Percentiles rank a stretch among this genome's conserved stretches.
Evolutionary conservation across 1,140 invertebrate species (phyloP).

Genomic region (Drosophila navojoa): DNA sequence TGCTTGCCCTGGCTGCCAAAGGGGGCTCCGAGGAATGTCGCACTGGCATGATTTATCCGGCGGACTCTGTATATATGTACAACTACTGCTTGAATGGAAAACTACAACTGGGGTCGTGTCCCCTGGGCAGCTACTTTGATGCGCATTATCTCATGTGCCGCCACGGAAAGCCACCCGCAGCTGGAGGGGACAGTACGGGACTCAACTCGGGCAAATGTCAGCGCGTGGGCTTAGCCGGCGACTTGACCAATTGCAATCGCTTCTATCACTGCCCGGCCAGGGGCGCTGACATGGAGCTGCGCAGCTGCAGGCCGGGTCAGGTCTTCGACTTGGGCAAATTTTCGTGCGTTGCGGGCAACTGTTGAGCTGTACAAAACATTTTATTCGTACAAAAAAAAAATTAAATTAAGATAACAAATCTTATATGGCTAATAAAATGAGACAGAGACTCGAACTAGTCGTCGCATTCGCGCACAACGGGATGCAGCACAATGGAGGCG

Average conservation of each 20-base stretch:
- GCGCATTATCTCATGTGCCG: constrained; percentile 7
- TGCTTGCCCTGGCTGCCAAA: background rate
- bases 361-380: constrained; percentile 36
- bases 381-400: constrained; percentile 15
- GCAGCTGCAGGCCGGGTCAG: constrained; percentile 21
- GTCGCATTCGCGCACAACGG: constrained; percentile 84
- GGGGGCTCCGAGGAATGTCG: background rate
- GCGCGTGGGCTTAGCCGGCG: constrained; percentile 39
- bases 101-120: constrained; percentile 20
- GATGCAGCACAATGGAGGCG: constrained; percentile 85
- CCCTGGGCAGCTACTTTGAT: constrained; percentile 38
- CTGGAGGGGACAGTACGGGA: no score
- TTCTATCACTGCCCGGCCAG: constrained; percentile 46
- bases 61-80: constrained; percentile 3
- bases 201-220: constrained; percentile 24
- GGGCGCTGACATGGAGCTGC: constrained; percentile 14
- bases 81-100: constrained; percentile 23
- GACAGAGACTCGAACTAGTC: constrained; percentile 43
- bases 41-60: constrained; percentile 29
- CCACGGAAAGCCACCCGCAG: constrained; percentile 3
- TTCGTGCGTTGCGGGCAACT: constrained; percentile 39
- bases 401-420: constrained; percentile 42
- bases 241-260: constrained; percentile 46
- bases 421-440: constrained; percentile 51
- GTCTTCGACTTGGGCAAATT: constrained; percentile 38